phyloP scores from a whole-genome alignment of 92 coral and sea anemone species.

The Galaxea fascicularis region DNA sequence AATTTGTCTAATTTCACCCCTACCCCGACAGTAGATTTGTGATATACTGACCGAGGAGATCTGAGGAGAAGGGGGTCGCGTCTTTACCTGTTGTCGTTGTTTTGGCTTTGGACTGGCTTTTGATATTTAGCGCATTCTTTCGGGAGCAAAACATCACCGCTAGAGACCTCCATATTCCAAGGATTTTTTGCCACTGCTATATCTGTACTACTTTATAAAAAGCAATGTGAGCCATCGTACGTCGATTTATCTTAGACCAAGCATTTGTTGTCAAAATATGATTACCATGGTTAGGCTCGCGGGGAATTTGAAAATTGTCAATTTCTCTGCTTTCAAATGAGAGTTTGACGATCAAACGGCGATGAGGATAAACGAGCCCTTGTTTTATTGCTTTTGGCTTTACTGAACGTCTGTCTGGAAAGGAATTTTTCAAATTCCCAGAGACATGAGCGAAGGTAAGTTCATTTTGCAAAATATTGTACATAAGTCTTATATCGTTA shows the following conservation, averaged over 20 bases:
- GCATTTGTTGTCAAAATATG: background rate
- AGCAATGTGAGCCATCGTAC: background rate
- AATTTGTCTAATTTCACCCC: background rate
- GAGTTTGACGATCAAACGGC: conserved; percentile 5
- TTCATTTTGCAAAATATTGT: background rate
- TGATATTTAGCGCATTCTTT: conserved; percentile 16
- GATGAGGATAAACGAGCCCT: background rate
- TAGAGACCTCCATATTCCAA: background rate
- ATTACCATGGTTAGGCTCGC: conserved; percentile 34
- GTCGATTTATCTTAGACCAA: too few species aligned
- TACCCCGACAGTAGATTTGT: conserved; percentile 4
- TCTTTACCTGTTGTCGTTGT: conserved; percentile 13
- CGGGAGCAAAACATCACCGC: conserved; percentile 23
- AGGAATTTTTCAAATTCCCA: background rate
- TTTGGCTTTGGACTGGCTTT: background rate
- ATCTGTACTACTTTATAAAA: background rate
- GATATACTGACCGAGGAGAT: background rate
- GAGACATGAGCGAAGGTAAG: conserved; percentile 44
- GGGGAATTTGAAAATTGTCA: conserved; percentile 55
- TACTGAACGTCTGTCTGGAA: background rate
- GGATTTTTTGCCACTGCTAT: background rate
- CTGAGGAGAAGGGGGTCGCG: conserved; percentile 41
- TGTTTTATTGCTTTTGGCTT: background rate
- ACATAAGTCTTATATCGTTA: background rate
- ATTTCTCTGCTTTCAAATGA: background rate